Evolutionary conservation across 2,888 invertebrate species (phyloP).

Genomic region (Caenorhabditis plicata): DNA sequence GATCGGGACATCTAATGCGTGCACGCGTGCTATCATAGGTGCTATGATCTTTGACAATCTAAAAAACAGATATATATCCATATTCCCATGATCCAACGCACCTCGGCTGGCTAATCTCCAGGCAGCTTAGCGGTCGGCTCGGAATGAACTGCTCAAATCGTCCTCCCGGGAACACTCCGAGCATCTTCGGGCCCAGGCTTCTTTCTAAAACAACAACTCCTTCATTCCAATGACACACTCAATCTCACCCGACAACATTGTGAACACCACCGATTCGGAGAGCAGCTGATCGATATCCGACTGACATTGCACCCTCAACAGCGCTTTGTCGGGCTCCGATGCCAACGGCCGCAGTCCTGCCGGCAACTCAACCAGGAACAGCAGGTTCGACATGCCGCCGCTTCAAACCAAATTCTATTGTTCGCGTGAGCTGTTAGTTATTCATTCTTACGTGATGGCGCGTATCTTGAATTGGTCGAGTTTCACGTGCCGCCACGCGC

Average conservation of each 20-base stretch:
- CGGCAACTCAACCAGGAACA: constrained; percentile 82
- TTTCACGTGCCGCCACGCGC: constrained; percentile 47
- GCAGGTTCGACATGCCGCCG: constrained; percentile 90
- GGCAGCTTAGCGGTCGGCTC: constrained; percentile 80
- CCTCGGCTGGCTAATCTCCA: constrained; percentile 78
- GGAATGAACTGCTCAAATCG: constrained; percentile 71
- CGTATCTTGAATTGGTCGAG: constrained; percentile 40
- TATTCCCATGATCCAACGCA: constrained; percentile 2
- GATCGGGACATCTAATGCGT: constrained; percentile 83
- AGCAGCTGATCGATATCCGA: constrained; percentile 80
- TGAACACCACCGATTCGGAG: constrained; percentile 92
- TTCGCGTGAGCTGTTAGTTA: background rate
- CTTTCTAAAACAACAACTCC: constrained; percentile 69
- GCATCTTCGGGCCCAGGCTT: constrained; percentile 84
- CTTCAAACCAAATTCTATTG: constrained; percentile 69
- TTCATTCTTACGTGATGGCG: constrained; percentile 47
- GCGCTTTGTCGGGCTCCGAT: constrained; percentile 37
- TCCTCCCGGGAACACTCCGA: constrained; percentile 92
- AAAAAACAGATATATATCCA: background rate
- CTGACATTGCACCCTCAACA: constrained; percentile 70
- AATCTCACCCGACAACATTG: constrained; percentile 83
- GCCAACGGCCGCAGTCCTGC: constrained; percentile 9
- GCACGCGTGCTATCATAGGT: constrained; percentile 88
- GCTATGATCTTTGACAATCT: constrained; percentile 77
- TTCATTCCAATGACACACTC: no score